Percentiles rank a stretch among this genome's conserved stretches.
Evolutionary conservation across 2,888 invertebrate species (phyloP).

Genomic region (Opisthograptis luteolata): DNA sequence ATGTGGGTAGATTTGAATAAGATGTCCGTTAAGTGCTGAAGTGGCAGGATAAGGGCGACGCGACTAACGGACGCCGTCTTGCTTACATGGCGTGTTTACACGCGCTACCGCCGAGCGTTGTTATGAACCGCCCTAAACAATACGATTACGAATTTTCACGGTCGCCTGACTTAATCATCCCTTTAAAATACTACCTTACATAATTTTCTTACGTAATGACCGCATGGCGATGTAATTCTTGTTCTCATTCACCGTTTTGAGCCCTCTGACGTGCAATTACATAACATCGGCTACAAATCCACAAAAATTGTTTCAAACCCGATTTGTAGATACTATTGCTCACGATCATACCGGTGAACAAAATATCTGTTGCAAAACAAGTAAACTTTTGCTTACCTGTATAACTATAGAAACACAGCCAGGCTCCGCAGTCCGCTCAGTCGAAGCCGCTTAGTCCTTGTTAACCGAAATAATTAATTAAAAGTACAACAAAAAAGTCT

Average conservation of each 20-base stretch:
- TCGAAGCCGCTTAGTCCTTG: neutral
- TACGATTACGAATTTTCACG: conserved; percentile 26
- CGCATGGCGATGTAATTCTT: conserved; percentile 54
- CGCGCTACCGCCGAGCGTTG: neutral
- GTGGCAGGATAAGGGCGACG: too few relatives aligned
- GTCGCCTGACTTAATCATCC: conserved; percentile 39
- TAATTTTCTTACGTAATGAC: conserved; percentile 74
- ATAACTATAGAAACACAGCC: neutral
- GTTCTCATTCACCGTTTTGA: conserved; percentile 22
- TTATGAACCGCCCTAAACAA: conserved; percentile 26
- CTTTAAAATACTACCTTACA: conserved; percentile 48
- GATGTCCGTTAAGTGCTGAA: too few relatives aligned
- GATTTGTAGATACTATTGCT: neutral
- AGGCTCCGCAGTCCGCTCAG: conserved; percentile 9
- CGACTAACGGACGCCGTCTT: neutral
- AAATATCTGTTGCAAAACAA: neutral
- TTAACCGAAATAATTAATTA: neutral
- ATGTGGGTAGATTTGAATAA: too few relatives aligned
- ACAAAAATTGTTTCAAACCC: conserved; percentile 15
- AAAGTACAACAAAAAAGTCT: neutral
- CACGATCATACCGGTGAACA: neutral
- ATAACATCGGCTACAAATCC: conserved; percentile 39
- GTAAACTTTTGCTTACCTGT: conserved; percentile 22
- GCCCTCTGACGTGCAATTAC: conserved; percentile 42
- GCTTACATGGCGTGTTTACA: conserved; percentile 1